Evolutionary conservation across 2,113 vertebrate genomes (phyloP).

Genomic region (Ctenodactylus gundi): DNA sequence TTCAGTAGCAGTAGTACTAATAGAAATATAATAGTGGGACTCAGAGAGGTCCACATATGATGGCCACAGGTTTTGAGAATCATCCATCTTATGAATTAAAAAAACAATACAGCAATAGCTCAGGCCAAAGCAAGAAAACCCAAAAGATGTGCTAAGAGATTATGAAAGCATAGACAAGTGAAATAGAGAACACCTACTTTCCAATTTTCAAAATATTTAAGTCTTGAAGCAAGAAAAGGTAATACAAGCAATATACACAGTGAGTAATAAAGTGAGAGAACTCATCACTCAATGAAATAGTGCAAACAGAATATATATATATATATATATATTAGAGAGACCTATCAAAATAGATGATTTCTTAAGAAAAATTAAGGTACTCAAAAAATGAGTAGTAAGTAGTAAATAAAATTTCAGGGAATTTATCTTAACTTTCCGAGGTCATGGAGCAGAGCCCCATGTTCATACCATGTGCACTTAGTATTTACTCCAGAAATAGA

Average conservation of each 20-base stretch:
- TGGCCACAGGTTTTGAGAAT: background rate
- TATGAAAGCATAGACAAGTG: background rate
- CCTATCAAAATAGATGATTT: constrained; percentile 8
- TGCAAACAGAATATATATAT: constrained; percentile 2
- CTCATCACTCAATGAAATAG: background rate
- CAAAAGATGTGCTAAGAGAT: background rate
- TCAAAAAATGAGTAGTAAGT: no score
- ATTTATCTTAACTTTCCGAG: constrained; percentile 22
- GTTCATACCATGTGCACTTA: background rate
- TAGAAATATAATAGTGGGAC: background rate
- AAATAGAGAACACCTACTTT: background rate
- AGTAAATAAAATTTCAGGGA: background rate
- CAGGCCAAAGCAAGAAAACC: background rate
- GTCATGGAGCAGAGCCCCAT: background rate
- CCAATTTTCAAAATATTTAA: constrained; percentile 21
- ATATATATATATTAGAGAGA: no score
- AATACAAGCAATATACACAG: background rate
- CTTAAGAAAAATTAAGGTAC: constrained; percentile 32
- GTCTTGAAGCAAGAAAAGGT: background rate
- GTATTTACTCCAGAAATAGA: background rate
- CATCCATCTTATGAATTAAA: background rate
- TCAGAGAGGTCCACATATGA: background rate
- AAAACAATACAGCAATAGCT: background rate
- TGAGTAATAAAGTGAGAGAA: background rate
- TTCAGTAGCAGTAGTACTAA: background rate